A percentile compares a stretch with the other conserved stretches of the same genome.
phyloP scores from a whole-genome alignment of 1,140 invertebrate species.

The Solenopsis fugax region DNA sequence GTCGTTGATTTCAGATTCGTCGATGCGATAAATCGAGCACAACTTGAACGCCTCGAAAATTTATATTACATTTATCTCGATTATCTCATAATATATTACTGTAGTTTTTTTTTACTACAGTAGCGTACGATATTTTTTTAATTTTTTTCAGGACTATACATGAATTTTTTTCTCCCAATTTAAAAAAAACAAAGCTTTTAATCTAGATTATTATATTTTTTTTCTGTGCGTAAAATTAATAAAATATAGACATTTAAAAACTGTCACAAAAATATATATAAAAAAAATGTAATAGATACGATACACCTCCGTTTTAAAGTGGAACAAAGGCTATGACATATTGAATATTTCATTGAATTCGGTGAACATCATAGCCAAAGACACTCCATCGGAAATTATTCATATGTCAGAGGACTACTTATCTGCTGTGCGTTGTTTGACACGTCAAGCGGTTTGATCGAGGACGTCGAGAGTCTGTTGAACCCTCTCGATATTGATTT shows the following conservation, averaged over 20 bases:
- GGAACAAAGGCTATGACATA: slow-evolving; percentile 13
- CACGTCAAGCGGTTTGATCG: slow-evolving; percentile 67
- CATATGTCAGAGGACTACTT: slow-evolving; percentile 59
- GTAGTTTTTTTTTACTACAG: too few species aligned
- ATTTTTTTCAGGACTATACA: background rate
- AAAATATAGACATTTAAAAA: background rate
- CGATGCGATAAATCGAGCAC: background rate
- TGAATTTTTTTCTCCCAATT: background rate
- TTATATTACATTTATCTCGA: background rate
- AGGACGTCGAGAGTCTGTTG: slow-evolving; percentile 58
- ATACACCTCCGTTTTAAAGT: background rate
- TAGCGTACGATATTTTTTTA: background rate
- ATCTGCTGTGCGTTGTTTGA: slow-evolving; percentile 54
- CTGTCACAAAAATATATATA: background rate
- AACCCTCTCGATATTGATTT: slow-evolving; percentile 75
- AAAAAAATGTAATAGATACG: background rate
- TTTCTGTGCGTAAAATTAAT: background rate
- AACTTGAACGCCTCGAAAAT: background rate
- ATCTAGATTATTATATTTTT: background rate
- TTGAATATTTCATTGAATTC: slow-evolving; percentile 34
- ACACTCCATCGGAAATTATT: slow-evolving; percentile 62
- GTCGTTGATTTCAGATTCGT: background rate
- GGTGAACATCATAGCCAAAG: slow-evolving; percentile 19
- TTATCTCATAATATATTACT: background rate
- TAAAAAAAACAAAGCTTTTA: background rate